phyloP scores from a whole-genome alignment of 2,113 vertebrate genomes.

The Myxocyprinus asiaticus region DNA sequence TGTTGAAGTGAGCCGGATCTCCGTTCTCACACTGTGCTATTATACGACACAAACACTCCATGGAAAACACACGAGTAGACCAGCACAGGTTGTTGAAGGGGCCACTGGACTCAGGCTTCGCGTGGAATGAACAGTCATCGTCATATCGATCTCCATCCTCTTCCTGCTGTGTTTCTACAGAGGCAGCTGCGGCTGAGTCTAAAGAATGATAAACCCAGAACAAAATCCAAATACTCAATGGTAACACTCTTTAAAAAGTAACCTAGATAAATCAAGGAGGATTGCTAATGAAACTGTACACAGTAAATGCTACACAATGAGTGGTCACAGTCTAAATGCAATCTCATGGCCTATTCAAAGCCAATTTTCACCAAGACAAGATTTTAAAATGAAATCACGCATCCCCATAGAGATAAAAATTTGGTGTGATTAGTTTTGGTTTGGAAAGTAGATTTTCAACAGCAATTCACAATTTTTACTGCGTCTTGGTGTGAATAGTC shows the following conservation, averaged over 20 bases:
- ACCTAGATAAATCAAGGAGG: not conserved
- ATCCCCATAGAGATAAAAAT: not conserved
- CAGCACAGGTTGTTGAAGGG: constrained; percentile 86
- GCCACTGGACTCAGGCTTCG: constrained; percentile 72
- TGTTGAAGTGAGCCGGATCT: constrained; percentile 82
- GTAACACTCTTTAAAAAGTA: not conserved
- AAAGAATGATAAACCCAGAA: not conserved
- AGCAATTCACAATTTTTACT: too few species aligned
- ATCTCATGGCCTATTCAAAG: too few species aligned
- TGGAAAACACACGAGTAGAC: constrained; percentile 88
- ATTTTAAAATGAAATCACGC: not conserved
- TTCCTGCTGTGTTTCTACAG: constrained; percentile 83
- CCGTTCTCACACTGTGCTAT: constrained; percentile 82
- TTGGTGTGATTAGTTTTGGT: too few species aligned
- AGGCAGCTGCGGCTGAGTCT: constrained; percentile 64
- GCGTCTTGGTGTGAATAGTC: too few species aligned
- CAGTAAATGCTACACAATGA: too few species aligned
- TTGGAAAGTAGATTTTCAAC: too few species aligned
- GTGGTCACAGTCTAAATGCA: too few species aligned
- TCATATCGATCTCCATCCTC: constrained; percentile 75
- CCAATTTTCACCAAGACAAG: not conserved
- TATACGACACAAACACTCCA: constrained; percentile 87
- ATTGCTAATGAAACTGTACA: not conserved
- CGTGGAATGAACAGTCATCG: constrained; percentile 79
- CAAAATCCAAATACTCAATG: not conserved